Evolutionary conservation across 1,140 invertebrate species (phyloP), one percentile per base, ranked within the genome.

Genomic region (Cydia amplana): DNA sequence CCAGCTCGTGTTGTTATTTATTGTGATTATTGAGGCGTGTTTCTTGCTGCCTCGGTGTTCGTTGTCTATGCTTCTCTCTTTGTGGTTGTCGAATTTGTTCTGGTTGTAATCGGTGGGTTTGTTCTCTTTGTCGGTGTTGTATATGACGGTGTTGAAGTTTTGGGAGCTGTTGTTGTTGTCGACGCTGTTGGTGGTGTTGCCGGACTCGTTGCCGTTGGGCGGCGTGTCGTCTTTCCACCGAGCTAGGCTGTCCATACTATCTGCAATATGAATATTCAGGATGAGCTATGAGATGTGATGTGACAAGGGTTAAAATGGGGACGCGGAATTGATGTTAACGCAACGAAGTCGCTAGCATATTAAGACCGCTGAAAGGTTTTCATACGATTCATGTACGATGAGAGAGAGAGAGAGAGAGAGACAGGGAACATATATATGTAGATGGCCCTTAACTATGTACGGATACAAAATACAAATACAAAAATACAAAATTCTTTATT

Each of bases 141-240:
- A 93, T 79, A 93, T 93, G 80, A 93, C 91, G 16, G 93, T 93
- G 81, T 93, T 93, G 83, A 83, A 92, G 79, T 90, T 90, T 36
- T 90, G 86, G 4, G 90, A 90, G 46, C 89, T 85, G 76, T 93
- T 93, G 79, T 93, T 94, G 79, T 95, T 94, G 46, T 89, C 85
- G 76, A 93, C 93, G 79, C 93, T 94, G 79, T 95, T 94, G 4
- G 64, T 67, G 12, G 91, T 89, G 74, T 85, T 87, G 28, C 84
- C 87, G 2, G 90, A 84, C 78, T 91, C 89, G 80, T 91, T 91
- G 5, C 86, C 91, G 82, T 91, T 93, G 1, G 93, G 93, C 16
- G 93, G 93, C 0, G 93, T 93, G 81, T 93, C 93, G 79, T 93
- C 93, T 78, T 93, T 93, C 93, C 93, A 93, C 72, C 93, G 81